Percentiles rank a stretch among this genome's conserved stretches.
Conservation (phyloP, 2,888 invertebrate species). For the Ceriagrion tenellum region DNA sequence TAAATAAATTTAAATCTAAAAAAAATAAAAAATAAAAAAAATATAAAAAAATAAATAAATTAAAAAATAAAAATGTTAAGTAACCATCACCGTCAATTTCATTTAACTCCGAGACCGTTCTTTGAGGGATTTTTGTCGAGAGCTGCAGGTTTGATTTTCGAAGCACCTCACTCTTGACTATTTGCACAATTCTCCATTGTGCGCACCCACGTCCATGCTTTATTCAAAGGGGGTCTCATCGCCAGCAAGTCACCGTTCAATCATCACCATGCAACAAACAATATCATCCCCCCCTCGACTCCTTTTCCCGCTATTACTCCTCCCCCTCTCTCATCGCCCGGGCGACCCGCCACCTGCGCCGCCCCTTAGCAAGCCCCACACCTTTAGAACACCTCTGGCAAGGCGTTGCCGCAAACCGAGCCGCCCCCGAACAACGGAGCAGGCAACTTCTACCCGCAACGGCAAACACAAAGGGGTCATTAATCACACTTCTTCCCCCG, state of each 20-base stretch:
- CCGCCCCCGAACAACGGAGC: neutral
- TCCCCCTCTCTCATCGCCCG: neutral
- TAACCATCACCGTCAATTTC: too few species aligned
- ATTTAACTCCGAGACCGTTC: too few species aligned
- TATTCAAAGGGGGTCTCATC: neutral
- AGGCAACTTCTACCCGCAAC: neutral
- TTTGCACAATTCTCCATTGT: neutral
- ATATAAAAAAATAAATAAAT: too few species aligned
- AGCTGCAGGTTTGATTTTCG: neutral
- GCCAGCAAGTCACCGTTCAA: neutral
- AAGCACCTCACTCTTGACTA: neutral
- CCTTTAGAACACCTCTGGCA: neutral
- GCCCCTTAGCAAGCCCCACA: neutral
- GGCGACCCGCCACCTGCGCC: slow-evolving; percentile 29
- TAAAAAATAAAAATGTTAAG: too few species aligned
- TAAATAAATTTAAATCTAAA: too few species aligned
- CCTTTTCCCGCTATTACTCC: too few species aligned
- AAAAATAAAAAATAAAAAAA: too few species aligned
- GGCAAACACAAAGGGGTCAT: slow-evolving; percentile 37
- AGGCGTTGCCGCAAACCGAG: neutral
- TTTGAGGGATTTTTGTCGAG: too few species aligned
- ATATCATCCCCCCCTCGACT: neutral
- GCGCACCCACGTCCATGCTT: neutral
- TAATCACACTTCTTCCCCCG: slow-evolving; percentile 55
- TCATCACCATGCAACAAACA: neutral